Conservation (phyloP, 23 tunicate species). For the Clavelina lepadiformis region DNA sequence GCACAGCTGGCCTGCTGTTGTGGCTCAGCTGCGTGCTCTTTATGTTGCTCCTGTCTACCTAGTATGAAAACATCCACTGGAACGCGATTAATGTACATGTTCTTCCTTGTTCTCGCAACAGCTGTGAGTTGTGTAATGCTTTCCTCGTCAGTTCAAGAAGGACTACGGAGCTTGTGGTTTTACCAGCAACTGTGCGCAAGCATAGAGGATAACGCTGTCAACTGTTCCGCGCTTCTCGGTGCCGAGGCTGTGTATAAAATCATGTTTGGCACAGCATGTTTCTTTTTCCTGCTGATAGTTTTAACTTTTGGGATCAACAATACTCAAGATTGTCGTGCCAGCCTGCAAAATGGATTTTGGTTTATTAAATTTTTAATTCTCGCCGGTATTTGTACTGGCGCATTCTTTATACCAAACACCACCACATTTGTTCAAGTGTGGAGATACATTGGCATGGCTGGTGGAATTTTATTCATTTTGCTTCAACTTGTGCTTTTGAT, state of each 20-base stretch:
- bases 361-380: slow-evolving; percentile 71
- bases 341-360: slow-evolving; percentile 99
- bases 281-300: slow-evolving; percentile 71
- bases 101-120: slow-evolving; percentile 73
- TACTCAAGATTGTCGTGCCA: slow-evolving; percentile 87
- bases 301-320: slow-evolving; percentile 54
- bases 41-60: slow-evolving; percentile 87
- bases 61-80: slow-evolving; percentile 93
- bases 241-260: slow-evolving; percentile 67
- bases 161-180: slow-evolving; percentile 35
- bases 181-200: too few species aligned
- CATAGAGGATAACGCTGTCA: too few species aligned
- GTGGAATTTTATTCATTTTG: slow-evolving; percentile 83
- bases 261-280: slow-evolving; percentile 88
- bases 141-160: slow-evolving; percentile 65
- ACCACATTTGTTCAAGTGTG: slow-evolving; percentile 53
- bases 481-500: slow-evolving; percentile 81
- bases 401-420: slow-evolving; percentile 83
- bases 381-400: slow-evolving; percentile 68
- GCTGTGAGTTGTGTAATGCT: slow-evolving; percentile 87
- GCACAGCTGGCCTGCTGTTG: slow-evolving; percentile 74
- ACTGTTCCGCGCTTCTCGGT: slow-evolving; percentile 28
- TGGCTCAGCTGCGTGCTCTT: slow-evolving; percentile 94
- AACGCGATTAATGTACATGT: slow-evolving; percentile 77
- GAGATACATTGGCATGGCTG: slow-evolving; percentile 86